Conservation (phyloP, 2,113 vertebrate species). For the Odocoileus virginianus region DNA sequence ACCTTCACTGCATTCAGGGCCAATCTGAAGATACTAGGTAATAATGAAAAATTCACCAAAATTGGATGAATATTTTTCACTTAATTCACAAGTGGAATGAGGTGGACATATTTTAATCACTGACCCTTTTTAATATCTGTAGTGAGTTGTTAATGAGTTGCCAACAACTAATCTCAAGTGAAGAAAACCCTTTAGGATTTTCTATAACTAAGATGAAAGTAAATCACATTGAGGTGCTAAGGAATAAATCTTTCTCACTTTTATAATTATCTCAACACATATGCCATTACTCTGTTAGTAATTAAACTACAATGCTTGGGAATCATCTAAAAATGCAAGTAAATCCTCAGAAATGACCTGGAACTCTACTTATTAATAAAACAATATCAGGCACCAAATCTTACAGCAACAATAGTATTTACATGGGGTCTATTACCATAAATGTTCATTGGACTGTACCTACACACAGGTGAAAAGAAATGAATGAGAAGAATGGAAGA, state of each 20-base stretch:
- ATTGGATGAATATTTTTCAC: neutral
- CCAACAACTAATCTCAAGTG: slow-evolving; percentile 59
- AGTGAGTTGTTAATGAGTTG: slow-evolving; percentile 64
- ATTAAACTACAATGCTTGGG: neutral
- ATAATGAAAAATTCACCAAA: neutral
- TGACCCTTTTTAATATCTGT: slow-evolving; percentile 48
- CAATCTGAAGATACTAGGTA: neutral
- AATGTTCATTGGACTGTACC: neutral
- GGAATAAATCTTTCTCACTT: slow-evolving; percentile 31
- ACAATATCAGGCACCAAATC: neutral
- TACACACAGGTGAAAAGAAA: neutral
- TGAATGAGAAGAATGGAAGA: neutral
- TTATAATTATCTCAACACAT: neutral
- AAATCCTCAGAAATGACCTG: neutral
- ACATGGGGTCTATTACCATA: neutral
- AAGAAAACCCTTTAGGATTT: slow-evolving; percentile 42
- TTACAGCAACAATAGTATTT: neutral
- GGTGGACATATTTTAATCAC: slow-evolving; percentile 41
- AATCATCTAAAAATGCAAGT: neutral
- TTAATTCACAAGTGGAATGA: slow-evolving; percentile 42
- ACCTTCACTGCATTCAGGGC: neutral
- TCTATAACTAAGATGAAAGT: slow-evolving; percentile 14
- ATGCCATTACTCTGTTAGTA: neutral
- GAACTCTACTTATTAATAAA: neutral
- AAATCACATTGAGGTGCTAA: neutral